phyloP scores from a whole-genome alignment of 1,140 invertebrate species.

The Ectropis grisescens region DNA sequence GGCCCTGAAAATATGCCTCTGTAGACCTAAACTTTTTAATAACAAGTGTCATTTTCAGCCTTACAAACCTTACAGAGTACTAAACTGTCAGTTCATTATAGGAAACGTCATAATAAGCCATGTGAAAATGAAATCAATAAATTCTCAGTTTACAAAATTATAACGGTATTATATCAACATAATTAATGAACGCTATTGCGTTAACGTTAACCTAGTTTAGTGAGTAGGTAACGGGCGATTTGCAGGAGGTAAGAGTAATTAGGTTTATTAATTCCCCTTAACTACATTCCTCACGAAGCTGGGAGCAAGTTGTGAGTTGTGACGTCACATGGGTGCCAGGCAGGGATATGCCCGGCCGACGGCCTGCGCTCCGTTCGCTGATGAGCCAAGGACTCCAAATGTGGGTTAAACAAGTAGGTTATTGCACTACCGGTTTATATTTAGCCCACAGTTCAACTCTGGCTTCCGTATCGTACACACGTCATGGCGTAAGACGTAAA shows the following conservation, averaged over 20 bases:
- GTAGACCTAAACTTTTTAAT: no score
- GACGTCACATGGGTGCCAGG: conserved; percentile 66
- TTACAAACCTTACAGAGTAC: no score
- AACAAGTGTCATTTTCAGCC: no score
- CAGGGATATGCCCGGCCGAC: conserved; percentile 50
- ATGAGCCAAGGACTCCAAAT: conserved; percentile 45
- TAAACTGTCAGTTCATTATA: no score
- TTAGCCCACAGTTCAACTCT: conserved; percentile 40
- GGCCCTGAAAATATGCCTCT: no score
- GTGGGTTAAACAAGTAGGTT: conserved; percentile 69
- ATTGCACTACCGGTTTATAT: conserved; percentile 61
- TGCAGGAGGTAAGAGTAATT: conserved; percentile 45
- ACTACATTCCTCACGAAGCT: conserved; percentile 29
- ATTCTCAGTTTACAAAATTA: conserved; percentile 26
- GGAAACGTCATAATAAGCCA: no score
- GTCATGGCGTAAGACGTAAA: conserved; percentile 19
- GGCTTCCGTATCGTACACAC: conserved; percentile 23
- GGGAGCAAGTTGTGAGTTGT: conserved; percentile 32
- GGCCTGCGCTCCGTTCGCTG: conserved; percentile 31
- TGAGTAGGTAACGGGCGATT: conserved; percentile 24
- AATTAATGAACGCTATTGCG: conserved; percentile 18
- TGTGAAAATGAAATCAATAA: no score
- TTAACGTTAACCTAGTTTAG: conserved; percentile 40
- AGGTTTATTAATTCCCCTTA: conserved; percentile 51
- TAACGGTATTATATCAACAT: not conserved